Evolutionary conservation across 1,140 invertebrate genomes (phyloP).

Genomic region (Hyles euphorbiae): DNA sequence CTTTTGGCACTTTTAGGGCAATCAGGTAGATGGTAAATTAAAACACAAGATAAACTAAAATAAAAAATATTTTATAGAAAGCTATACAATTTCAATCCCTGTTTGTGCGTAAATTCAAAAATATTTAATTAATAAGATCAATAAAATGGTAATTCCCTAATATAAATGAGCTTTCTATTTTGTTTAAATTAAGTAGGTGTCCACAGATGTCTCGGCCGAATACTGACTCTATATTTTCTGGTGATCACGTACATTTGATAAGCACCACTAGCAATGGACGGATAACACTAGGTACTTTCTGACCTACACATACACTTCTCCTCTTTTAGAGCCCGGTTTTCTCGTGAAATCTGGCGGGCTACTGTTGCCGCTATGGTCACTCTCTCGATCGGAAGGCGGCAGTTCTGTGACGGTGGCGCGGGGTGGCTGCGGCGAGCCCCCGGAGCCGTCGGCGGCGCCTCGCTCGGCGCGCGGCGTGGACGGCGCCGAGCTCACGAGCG

Average conservation of each 20-base stretch:
- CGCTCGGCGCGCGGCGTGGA: slow-evolving; percentile 52
- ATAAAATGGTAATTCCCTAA: slow-evolving; percentile 19
- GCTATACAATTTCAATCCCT: slow-evolving; percentile 50
- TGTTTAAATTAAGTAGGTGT: slow-evolving; percentile 5
- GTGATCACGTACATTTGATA: slow-evolving; percentile 13
- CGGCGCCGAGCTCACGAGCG: slow-evolving; percentile 65
- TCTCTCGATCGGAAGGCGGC: slow-evolving; percentile 47
- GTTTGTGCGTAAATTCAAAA: slow-evolving; percentile 44
- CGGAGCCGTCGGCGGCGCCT: slow-evolving; percentile 29
- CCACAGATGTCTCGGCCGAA: neutral
- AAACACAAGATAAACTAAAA: slow-evolving; percentile 25
- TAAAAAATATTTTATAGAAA: slow-evolving; percentile 42
- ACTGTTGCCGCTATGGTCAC: slow-evolving; percentile 46
- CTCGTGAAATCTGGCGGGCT: slow-evolving; percentile 46
- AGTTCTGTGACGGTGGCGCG: slow-evolving; percentile 56
- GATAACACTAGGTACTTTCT: slow-evolving; percentile 10
- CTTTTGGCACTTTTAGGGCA: too few relatives aligned
- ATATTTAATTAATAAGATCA: slow-evolving; percentile 10
- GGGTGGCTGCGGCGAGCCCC: slow-evolving; percentile 35
- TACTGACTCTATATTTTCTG: slow-evolving; percentile 2
- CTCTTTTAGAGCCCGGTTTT: slow-evolving; percentile 68
- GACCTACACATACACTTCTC: slow-evolving; percentile 75
- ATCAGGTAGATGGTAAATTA: neutral
- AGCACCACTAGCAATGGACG: slow-evolving; percentile 16
- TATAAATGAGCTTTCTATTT: slow-evolving; percentile 19